Conservation (phyloP, 2,888 invertebrate genomes). For the Himalopsyche japonica region DNA sequence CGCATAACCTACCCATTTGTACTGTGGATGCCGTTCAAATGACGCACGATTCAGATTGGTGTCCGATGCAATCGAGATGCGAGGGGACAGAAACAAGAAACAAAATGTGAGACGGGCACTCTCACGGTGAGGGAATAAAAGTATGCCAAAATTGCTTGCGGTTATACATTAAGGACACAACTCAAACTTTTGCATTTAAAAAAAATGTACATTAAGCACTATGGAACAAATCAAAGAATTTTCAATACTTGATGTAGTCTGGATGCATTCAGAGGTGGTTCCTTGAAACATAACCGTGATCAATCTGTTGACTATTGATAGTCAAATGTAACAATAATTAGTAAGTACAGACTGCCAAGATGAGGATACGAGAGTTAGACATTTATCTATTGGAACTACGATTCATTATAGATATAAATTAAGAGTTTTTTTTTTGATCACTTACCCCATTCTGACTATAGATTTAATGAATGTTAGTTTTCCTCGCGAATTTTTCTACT, state of each 20-base stretch:
- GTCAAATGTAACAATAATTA: neutral
- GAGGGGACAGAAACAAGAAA: constrained; percentile 16
- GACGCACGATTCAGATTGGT: neutral
- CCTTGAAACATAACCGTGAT: neutral
- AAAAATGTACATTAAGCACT: too few species aligned
- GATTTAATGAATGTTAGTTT: neutral
- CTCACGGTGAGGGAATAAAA: neutral
- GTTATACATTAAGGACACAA: neutral
- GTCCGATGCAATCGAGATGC: constrained; percentile 8
- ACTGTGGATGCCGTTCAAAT: constrained; percentile 23
- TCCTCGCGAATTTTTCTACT: neutral
- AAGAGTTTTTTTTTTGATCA: neutral
- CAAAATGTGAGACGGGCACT: constrained; percentile 6
- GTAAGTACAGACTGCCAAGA: neutral
- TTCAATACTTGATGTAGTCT: neutral
- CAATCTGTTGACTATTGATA: neutral
- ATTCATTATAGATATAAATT: neutral
- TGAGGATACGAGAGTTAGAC: neutral
- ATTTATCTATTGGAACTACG: neutral
- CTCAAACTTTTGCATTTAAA: neutral
- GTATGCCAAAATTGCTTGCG: neutral
- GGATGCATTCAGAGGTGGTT: neutral
- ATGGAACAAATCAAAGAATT: too few species aligned
- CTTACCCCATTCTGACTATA: neutral
- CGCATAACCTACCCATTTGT: constrained; percentile 37